These are phyloP conservation scores for Tyria jacobaeae DNA, from an alignment of 2,888 invertebrate genomes.

Conservation along the genomic window DNA sequence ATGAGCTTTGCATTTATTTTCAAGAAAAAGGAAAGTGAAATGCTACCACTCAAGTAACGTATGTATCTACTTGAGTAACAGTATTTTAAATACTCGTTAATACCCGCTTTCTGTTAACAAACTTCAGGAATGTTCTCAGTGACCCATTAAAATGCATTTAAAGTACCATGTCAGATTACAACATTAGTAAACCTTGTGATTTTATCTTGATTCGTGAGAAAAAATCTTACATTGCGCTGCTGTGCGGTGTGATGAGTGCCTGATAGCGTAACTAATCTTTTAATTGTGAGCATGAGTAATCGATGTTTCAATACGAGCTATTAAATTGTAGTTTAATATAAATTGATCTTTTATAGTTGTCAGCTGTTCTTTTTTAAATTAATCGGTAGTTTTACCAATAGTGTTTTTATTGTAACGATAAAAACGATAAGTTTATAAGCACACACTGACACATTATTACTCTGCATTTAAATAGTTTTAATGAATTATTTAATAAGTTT, in stretches of 20 bases:
- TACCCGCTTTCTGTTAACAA: background rate
- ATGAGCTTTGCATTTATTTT: background rate
- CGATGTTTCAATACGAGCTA: constrained; percentile 21
- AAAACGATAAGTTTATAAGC: background rate
- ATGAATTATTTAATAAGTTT: too few relatives aligned
- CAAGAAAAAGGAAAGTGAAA: constrained; percentile 4
- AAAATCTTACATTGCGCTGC: constrained; percentile 22
- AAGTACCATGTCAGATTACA: constrained; percentile 33
- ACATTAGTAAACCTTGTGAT: constrained; percentile 29
- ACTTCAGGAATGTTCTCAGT: constrained; percentile 1
- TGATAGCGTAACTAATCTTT: constrained; percentile 36
- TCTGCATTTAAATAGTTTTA: too few relatives aligned
- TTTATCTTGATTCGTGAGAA: constrained; percentile 41
- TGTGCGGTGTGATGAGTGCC: constrained; percentile 27
- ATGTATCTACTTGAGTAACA: background rate
- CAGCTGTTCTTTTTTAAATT: background rate
- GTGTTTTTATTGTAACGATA: background rate
- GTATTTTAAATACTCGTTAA: constrained; percentile 5
- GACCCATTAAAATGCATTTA: constrained; percentile 27
- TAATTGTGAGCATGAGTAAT: constrained; percentile 31
- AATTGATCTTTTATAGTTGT: constrained; percentile 4
- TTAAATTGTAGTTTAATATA: constrained; percentile 6
- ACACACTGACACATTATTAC: too few relatives aligned
- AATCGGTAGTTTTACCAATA: background rate
- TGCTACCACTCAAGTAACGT: background rate